phyloP scores from a whole-genome alignment of 1,140 invertebrate species.

The Zaprionus africanus region DNA sequence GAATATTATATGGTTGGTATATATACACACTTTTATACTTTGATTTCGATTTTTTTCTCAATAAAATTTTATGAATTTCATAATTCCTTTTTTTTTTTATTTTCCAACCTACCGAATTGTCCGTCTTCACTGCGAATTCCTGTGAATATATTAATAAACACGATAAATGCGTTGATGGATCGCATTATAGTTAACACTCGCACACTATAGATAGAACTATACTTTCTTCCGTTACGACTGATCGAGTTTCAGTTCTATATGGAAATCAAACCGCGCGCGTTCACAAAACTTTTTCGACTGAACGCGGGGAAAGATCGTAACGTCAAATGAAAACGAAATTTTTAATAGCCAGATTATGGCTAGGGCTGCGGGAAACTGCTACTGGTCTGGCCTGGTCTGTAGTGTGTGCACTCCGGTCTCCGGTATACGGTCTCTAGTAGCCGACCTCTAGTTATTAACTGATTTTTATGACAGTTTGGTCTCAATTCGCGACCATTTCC shows the following conservation, averaged over 20 bases:
- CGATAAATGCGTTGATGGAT: conserved; percentile 21
- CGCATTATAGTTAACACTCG: conserved; percentile 48
- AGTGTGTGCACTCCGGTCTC: conserved; percentile 1
- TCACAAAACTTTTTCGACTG: conserved; percentile 64
- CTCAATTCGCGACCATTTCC: conserved; percentile 74
- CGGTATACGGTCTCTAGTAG: neutral
- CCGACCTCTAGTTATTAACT: conserved; percentile 50
- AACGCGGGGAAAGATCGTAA: conserved; percentile 50
- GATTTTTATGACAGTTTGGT: conserved; percentile 76
- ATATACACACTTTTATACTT: neutral
- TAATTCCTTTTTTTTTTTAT: neutral
- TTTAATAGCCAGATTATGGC: conserved; percentile 44
- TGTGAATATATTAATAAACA: conserved; percentile 44
- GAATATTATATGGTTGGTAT: too few species aligned
- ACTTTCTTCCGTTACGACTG: neutral
- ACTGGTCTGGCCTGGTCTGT: conserved; percentile 18
- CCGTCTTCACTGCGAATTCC: conserved; percentile 52
- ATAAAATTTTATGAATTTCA: neutral
- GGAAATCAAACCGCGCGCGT: conserved; percentile 48
- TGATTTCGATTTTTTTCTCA: neutral
- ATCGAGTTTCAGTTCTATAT: conserved; percentile 8
- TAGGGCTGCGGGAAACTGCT: conserved; percentile 9
- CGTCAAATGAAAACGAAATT: conserved; percentile 67
- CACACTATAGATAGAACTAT: conserved; percentile 2
- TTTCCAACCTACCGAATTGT: conserved; percentile 57